Evolutionary conservation across 1,140 invertebrate species (phyloP).

Genomic region (Sitobion miscanthi): DNA sequence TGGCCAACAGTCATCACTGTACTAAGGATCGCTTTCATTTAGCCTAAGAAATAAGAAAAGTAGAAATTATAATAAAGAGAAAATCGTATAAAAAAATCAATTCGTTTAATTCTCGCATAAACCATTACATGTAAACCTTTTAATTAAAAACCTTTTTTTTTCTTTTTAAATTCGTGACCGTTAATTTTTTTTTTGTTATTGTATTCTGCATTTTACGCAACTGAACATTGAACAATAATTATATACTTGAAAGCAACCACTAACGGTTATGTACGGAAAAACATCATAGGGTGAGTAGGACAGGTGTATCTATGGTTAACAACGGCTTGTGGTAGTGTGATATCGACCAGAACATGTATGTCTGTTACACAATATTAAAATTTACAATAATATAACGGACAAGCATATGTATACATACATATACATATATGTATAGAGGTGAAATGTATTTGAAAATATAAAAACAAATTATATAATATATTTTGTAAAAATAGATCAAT

Average conservation of each 20-base stretch:
- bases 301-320: conserved; percentile 40
- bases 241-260: background rate
- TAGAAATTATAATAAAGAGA: background rate
- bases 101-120: background rate
- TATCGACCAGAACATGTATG: conserved; percentile 27
- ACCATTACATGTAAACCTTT: background rate
- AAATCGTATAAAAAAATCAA: background rate
- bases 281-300: conserved; percentile 2
- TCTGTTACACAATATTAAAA: background rate
- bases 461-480: background rate
- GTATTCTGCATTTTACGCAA: background rate
- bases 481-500: background rate
- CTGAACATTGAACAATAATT: background rate
- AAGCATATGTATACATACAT: background rate
- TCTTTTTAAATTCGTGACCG: background rate
- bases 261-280: background rate
- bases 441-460: background rate
- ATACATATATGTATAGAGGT: background rate
- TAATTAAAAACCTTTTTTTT: conserved; percentile 34
- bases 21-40: conserved; percentile 24
- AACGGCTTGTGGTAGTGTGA: conserved; percentile 13
- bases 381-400: conserved; percentile 13
- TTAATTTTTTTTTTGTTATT: background rate
- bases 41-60: background rate
- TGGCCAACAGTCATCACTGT: background rate